Evolutionary conservation across 2,797 vertebrate species (phyloP).

Genomic region (Macroramphosus scolopax): DNA sequence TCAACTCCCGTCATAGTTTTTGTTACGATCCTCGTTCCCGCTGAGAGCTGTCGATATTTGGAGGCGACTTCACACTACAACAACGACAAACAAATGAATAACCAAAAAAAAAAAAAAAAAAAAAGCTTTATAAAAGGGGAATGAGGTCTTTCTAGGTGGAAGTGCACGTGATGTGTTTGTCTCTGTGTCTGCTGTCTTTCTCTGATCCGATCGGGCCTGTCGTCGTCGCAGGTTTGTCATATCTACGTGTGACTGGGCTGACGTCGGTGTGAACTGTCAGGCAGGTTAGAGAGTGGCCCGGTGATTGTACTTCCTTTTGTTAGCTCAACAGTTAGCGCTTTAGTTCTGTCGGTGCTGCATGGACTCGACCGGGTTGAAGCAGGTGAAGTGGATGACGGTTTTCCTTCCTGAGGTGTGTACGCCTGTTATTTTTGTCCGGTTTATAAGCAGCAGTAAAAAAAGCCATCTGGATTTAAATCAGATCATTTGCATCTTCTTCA

Average conservation of each 20-base stretch:
- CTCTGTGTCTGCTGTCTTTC: constrained; percentile 41
- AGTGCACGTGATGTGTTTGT: constrained; percentile 26
- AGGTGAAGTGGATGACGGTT: constrained; percentile 1
- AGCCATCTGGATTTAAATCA: no score
- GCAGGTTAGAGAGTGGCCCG: constrained; percentile 12
- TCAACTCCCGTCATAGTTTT: constrained; percentile 34
- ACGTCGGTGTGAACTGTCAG: no score
- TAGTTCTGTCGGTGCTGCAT: constrained; percentile 11
- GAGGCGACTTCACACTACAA: constrained; percentile 28
- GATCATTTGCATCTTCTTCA: constrained; percentile 5
- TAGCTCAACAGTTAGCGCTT: constrained; percentile 5
- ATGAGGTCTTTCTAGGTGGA: constrained; percentile 45
- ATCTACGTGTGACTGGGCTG: no score
- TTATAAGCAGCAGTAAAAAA: no score
- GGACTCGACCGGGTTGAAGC: no score
- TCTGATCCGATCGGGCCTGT: no score
- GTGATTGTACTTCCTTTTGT: constrained; percentile 26
- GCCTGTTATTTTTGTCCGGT: no score
- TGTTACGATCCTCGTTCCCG: constrained; percentile 20
- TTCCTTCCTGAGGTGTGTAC: no score
- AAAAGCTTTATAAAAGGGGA: constrained; percentile 56
- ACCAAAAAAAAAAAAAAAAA: constrained; percentile 35
- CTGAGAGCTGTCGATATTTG: constrained; percentile 35
- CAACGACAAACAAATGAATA: constrained; percentile 5
- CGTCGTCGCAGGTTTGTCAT: no score